Percentiles rank a stretch among this genome's conserved stretches.
Evolutionary conservation across 2,888 invertebrate species (phyloP).

Genomic region (Caenorhabditis imperialis): DNA sequence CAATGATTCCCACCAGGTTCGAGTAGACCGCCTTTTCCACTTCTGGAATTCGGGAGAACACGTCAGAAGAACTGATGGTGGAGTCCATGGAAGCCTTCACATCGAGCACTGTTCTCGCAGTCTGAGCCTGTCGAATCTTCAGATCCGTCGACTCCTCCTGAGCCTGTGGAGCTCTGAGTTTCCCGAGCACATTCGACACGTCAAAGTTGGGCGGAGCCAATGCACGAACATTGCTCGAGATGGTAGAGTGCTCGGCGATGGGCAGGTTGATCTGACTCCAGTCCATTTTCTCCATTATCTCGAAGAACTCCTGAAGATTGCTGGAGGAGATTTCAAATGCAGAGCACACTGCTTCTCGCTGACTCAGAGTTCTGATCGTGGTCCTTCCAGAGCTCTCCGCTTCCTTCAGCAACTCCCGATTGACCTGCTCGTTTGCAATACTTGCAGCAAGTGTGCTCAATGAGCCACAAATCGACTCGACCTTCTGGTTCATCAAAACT

Average conservation of each 20-base stretch:
- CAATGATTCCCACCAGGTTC: slow-evolving; percentile 33
- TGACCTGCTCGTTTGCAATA: slow-evolving; percentile 14
- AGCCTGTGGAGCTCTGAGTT: slow-evolving; percentile 27
- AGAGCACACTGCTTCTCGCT: slow-evolving; percentile 14
- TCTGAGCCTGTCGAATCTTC: slow-evolving; percentile 15
- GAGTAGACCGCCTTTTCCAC: slow-evolving; percentile 20
- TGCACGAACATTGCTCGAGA: slow-evolving; percentile 29
- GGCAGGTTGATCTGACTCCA: slow-evolving; percentile 32
- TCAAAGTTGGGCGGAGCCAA: slow-evolving; percentile 26
- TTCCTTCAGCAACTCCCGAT: slow-evolving; percentile 11
- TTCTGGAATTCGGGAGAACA: slow-evolving; percentile 17
- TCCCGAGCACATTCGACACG: slow-evolving; percentile 30
- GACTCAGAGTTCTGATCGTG: slow-evolving; percentile 2
- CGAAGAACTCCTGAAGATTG: slow-evolving; percentile 29
- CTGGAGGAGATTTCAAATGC: slow-evolving; percentile 17
- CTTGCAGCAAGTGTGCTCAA: slow-evolving; percentile 26
- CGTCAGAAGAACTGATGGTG: slow-evolving; percentile 9
- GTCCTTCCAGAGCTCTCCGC: slow-evolving; percentile 10
- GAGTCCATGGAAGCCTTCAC: slow-evolving; percentile 18
- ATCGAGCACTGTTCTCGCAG: slow-evolving; percentile 16
- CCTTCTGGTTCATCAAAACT: slow-evolving; percentile 20
- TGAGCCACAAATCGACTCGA: slow-evolving; percentile 18
- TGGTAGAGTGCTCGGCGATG: slow-evolving; percentile 8
- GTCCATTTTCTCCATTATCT: slow-evolving; percentile 36
- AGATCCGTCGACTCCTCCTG: slow-evolving; percentile 18